Evolutionary conservation across 2,113 vertebrate species (phyloP).

Genomic region (Platanista minor): DNA sequence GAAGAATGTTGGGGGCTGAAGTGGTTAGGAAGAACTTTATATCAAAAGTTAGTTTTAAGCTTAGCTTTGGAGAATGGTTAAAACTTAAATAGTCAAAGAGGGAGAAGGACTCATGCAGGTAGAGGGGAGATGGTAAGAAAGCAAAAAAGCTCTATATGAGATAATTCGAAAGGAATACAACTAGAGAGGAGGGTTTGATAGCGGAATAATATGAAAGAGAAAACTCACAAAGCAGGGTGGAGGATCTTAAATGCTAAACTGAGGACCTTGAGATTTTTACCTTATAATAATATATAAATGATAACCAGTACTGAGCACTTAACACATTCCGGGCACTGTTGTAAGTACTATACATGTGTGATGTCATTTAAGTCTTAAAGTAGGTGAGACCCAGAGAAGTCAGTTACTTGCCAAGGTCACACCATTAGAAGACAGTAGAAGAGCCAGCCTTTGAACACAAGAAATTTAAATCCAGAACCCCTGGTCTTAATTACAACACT

Average conservation of each 20-base stretch:
- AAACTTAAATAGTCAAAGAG: neutral
- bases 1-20: neutral
- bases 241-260: neutral
- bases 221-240: neutral
- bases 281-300: neutral
- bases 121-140: neutral
- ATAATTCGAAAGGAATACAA: neutral
- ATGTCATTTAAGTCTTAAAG: neutral
- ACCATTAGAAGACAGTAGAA: neutral
- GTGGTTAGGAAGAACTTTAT: neutral
- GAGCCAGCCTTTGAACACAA: neutral
- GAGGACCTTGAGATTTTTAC: neutral
- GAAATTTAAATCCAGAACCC: neutral
- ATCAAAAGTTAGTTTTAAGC: neutral
- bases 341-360: neutral
- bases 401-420: neutral
- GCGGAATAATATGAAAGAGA: neutral
- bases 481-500: neutral
- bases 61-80: constrained; percentile 5
- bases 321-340: neutral
- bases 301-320: neutral
- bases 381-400: neutral
- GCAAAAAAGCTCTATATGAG: neutral
- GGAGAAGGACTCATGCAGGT: neutral
- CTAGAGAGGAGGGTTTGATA: neutral